Evolutionary conservation across 2,113 vertebrate species (phyloP).

Genomic region (Coptodon rendalli): DNA sequence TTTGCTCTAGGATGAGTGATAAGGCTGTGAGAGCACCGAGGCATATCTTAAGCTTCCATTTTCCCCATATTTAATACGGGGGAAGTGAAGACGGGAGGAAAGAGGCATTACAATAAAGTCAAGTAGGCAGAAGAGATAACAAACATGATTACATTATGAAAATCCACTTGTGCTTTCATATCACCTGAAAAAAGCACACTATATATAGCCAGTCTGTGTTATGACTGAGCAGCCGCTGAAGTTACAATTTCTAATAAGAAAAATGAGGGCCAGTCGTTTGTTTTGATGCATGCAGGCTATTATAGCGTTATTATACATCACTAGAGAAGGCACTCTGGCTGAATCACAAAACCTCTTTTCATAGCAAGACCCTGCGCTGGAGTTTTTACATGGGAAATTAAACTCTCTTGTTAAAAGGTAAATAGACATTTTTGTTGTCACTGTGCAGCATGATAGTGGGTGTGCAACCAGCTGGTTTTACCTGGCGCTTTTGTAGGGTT

Average conservation of each 20-base stretch:
- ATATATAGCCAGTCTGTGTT: not conserved
- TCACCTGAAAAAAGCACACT: not conserved
- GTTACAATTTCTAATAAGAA: not conserved
- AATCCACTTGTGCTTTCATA: not conserved
- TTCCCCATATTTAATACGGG: constrained; percentile 38
- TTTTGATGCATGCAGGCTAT: not conserved
- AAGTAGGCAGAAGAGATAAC: not conserved
- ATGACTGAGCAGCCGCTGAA: not conserved
- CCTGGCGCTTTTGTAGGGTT: constrained; percentile 7
- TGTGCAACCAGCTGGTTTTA: constrained; percentile 12
- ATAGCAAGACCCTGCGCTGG: not conserved
- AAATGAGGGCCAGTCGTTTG: not conserved
- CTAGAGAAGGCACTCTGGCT: not conserved
- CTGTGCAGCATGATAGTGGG: not conserved
- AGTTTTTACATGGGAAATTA: not conserved
- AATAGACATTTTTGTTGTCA: not conserved
- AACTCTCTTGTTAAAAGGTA: not conserved
- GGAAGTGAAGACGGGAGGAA: not conserved
- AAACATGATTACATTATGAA: not conserved
- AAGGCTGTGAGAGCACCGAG: constrained; percentile 36
- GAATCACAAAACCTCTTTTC: not conserved
- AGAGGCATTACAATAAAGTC: not conserved
- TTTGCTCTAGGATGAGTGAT: constrained; percentile 55
- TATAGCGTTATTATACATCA: not conserved
- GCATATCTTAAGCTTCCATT: constrained; percentile 38